Evolutionary conservation across 2,113 vertebrate species (phyloP).

Genomic region (Sminthopsis crassicaudata): DNA sequence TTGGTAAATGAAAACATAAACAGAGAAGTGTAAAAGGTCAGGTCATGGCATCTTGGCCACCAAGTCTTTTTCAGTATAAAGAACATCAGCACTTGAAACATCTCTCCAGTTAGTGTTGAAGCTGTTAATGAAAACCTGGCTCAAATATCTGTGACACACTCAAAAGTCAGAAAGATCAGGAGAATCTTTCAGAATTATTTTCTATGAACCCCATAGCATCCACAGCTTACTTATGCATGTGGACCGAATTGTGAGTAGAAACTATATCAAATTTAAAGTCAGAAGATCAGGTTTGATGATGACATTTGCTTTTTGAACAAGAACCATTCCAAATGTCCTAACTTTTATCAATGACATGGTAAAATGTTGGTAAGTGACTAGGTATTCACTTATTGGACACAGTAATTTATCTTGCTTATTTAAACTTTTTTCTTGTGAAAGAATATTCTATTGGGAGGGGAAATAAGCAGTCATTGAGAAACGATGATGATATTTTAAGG

Average conservation of each 20-base stretch:
- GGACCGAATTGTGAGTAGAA: background rate
- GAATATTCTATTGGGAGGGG: background rate
- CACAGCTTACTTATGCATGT: background rate
- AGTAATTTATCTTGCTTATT: background rate
- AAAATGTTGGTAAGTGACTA: background rate
- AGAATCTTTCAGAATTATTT: background rate
- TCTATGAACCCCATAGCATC: background rate
- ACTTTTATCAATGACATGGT: background rate
- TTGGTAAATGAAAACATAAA: background rate
- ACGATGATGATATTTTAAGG: background rate
- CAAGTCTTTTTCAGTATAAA: fast-evolving
- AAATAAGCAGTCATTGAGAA: background rate
- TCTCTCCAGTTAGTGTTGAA: background rate
- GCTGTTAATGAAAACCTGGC: background rate
- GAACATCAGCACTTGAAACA: background rate
- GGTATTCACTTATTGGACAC: background rate
- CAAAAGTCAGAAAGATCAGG: background rate
- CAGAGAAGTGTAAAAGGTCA: background rate
- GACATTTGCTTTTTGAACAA: background rate
- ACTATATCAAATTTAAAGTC: background rate
- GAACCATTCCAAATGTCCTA: background rate
- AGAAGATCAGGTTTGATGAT: background rate
- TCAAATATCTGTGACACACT: background rate
- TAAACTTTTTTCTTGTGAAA: background rate
- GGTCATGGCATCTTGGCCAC: background rate